These are phyloP conservation scores for Zoanthus solanderi DNA, from an alignment of 92 coral and sea anemone species.

Conservation along the genomic window DNA sequence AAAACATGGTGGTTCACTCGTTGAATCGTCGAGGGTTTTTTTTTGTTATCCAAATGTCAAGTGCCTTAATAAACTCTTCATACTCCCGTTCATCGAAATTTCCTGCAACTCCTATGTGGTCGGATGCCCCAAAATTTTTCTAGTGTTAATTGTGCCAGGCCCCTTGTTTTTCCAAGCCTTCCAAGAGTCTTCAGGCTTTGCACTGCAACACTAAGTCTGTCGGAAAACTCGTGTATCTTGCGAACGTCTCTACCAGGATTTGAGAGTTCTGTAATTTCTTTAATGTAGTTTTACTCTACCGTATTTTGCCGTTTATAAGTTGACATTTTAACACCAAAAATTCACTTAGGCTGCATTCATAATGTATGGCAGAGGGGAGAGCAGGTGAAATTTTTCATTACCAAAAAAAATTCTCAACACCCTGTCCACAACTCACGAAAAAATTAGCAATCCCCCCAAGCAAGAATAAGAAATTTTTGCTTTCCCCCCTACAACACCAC, in stretches of 20 bases:
- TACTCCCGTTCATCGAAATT: constrained; percentile 8
- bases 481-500: not conserved
- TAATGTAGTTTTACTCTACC: not conserved
- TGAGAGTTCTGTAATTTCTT: not conserved
- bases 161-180: not conserved
- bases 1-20: not conserved
- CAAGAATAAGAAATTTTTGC: not conserved
- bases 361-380: too few relatives aligned
- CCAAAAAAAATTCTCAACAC: too few relatives aligned
- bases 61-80: not conserved
- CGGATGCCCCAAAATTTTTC: not conserved
- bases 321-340: too few relatives aligned
- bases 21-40: not conserved
- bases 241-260: constrained; percentile 12
- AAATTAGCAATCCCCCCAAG: not conserved
- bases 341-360: too few relatives aligned
- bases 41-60: constrained; percentile 12
- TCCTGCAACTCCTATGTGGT: not conserved
- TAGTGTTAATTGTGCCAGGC: constrained; percentile 4
- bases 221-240: not conserved
- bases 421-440: too few relatives aligned
- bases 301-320: too few relatives aligned
- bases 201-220: not conserved
- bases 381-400: too few relatives aligned
- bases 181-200: not conserved